Evolutionary conservation across 2,797 vertebrate genomes (phyloP).

Genomic region (Anabas testudineus): DNA sequence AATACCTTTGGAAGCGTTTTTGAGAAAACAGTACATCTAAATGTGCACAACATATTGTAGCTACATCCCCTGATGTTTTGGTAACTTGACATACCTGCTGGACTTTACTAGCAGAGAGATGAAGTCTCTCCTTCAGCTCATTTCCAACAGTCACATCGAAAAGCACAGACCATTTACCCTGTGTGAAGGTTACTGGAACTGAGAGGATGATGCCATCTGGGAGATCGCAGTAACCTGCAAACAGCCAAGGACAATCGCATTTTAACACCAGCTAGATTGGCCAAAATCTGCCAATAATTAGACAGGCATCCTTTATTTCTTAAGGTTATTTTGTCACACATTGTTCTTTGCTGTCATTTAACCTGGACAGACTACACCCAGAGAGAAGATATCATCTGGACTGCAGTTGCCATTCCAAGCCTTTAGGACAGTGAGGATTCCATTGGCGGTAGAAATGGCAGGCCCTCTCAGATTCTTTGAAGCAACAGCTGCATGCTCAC

Average conservation of each 20-base stretch:
- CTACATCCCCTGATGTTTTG: too few relatives aligned
- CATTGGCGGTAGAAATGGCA: constrained; percentile 83
- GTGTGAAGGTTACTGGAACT: constrained; percentile 88
- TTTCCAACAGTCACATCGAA: constrained; percentile 77
- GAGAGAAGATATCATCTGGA: constrained; percentile 84
- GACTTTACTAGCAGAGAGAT: constrained; percentile 80
- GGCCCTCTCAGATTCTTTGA: constrained; percentile 56
- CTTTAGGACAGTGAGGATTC: constrained; percentile 82
- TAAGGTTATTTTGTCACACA: neutral
- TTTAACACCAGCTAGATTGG: neutral
- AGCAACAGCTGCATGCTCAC: constrained; percentile 54
- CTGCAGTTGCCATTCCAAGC: constrained; percentile 85
- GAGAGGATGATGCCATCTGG: constrained; percentile 88
- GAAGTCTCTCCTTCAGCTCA: constrained; percentile 75
- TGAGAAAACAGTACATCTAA: neutral
- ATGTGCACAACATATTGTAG: neutral
- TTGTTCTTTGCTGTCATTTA: neutral
- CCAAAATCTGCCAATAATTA: neutral
- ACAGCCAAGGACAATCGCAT: neutral
- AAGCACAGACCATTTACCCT: constrained; percentile 84
- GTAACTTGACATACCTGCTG: constrained; percentile 75
- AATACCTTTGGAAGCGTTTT: neutral
- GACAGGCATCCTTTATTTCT: neutral
- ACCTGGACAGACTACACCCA: constrained; percentile 89
- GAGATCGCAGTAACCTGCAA: constrained; percentile 84